Conservation (phyloP, 2,888 invertebrate genomes). For the Taenaris catops region DNA sequence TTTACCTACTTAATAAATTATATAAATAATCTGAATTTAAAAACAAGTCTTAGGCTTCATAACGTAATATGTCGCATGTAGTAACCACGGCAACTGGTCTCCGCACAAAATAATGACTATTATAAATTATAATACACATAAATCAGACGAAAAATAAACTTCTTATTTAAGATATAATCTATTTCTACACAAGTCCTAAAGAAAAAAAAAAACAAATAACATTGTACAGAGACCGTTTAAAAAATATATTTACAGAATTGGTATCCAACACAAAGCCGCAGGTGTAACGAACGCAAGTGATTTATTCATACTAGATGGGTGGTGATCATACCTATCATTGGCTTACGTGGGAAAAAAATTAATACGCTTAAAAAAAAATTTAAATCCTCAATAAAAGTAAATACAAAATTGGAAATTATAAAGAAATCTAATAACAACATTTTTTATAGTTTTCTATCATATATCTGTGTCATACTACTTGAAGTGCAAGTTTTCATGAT, state of each 20-base stretch:
- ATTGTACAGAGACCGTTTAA: constrained; percentile 34
- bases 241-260: constrained; percentile 54
- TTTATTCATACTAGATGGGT: no score
- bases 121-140: constrained; percentile 15
- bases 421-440: no score
- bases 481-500: no score
- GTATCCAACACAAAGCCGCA: constrained; percentile 44
- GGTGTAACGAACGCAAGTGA: constrained; percentile 57
- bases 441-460: no score
- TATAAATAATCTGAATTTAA: constrained; percentile 77
- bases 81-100: constrained; percentile 32
- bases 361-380: no score
- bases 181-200: constrained; percentile 13
- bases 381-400: no score
- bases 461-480: no score
- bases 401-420: no score
- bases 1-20: constrained; percentile 75
- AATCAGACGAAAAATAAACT: constrained; percentile 14
- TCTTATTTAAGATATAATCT: constrained; percentile 7
- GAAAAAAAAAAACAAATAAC: constrained; percentile 13
- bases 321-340: no score
- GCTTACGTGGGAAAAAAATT: no score
- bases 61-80: constrained; percentile 43
- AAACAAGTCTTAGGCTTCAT: constrained; percentile 75
- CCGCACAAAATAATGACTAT: constrained; percentile 14